These are phyloP conservation scores for Phania funesta DNA, from an alignment of 2,888 invertebrate genomes.

Conservation along the genomic window DNA sequence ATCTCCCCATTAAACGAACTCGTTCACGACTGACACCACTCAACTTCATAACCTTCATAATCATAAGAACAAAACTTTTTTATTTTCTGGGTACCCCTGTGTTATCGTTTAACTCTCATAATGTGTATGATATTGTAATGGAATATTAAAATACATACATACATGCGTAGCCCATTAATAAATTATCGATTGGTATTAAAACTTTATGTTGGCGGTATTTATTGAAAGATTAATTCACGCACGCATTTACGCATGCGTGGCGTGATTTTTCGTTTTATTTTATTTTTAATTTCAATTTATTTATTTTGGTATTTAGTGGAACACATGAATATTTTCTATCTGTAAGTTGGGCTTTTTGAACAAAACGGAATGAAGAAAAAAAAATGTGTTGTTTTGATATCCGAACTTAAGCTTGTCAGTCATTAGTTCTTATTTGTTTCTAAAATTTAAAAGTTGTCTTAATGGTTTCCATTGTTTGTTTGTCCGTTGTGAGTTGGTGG, in stretches of 20 bases:
- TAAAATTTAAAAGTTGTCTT: not conserved
- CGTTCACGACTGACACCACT: too few species aligned
- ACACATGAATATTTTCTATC: not conserved
- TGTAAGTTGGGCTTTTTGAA: not conserved
- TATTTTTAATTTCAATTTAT: not conserved
- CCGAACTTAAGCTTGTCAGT: not conserved
- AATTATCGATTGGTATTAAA: not conserved
- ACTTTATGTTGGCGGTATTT: conserved; percentile 39
- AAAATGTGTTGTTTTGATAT: not conserved
- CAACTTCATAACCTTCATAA: too few species aligned
- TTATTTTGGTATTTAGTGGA: not conserved
- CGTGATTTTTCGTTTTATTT: conserved; percentile 20
- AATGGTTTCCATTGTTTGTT: not conserved
- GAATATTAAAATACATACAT: not conserved
- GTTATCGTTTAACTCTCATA: conserved; percentile 43
- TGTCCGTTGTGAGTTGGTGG: conserved; percentile 3
- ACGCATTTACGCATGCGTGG: conserved; percentile 60
- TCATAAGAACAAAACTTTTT: too few species aligned
- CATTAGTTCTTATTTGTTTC: conserved; percentile 37
- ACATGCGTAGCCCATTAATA: not conserved
- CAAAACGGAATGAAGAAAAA: not conserved
- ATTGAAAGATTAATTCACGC: conserved; percentile 51
- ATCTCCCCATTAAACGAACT: too few species aligned
- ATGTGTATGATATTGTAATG: conserved; percentile 22
- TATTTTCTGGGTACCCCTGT: conserved; percentile 2